Percentiles rank a stretch among this genome's conserved stretches.
Conservation (phyloP, 2,113 vertebrate genomes). For the Otolemur garnettii region DNA sequence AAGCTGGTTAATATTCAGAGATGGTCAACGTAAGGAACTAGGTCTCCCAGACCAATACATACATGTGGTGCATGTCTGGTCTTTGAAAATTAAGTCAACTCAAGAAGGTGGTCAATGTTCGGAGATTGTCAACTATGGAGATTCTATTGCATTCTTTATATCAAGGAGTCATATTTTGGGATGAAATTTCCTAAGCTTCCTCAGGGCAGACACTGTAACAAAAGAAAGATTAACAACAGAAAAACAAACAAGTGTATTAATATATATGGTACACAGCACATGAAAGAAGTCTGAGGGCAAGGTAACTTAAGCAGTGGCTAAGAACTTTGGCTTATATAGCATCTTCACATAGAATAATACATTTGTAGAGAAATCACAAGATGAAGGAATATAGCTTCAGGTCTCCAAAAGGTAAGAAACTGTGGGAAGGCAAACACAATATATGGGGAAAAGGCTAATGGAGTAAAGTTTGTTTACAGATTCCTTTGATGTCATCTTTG, state of each 20-base stretch:
- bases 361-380: background rate
- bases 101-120: too few relatives aligned
- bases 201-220: background rate
- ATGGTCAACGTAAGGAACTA: too few relatives aligned
- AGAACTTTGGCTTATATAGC: background rate
- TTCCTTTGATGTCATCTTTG: background rate
- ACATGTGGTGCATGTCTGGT: too few relatives aligned
- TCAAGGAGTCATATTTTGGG: too few relatives aligned
- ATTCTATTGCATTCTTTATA: too few relatives aligned
- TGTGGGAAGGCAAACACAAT: background rate
- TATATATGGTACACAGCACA: background rate
- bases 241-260: background rate
- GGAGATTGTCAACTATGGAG: too few relatives aligned
- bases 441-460: background rate
- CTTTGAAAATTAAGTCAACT: too few relatives aligned
- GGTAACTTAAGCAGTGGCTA: background rate
- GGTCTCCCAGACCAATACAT: too few relatives aligned
- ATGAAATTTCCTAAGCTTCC: too few relatives aligned
- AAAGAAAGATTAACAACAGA: background rate
- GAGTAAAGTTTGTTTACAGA: background rate
- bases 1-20: too few relatives aligned
- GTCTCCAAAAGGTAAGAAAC: background rate
- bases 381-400: background rate
- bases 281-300: background rate
- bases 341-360: background rate